Evolutionary conservation across 1,140 invertebrate species (phyloP).

Genomic region (Maconellicoccus hirsutus): DNA sequence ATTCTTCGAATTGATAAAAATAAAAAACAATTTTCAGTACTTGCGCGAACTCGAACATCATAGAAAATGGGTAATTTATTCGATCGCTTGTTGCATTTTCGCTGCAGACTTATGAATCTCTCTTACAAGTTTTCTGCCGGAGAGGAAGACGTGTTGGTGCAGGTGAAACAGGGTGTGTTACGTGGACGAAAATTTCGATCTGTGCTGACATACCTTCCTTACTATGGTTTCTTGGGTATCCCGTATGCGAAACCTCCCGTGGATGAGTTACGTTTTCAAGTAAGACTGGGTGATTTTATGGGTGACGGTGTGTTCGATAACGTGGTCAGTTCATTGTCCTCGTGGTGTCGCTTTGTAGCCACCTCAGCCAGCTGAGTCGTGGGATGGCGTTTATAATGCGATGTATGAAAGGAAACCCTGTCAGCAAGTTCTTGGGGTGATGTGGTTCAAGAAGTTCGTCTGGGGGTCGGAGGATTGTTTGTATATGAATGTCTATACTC

Average conservation of each 20-base stretch:
- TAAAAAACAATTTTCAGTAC: no score
- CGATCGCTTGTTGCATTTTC: background rate
- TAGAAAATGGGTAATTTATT: background rate
- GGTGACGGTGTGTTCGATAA: no score
- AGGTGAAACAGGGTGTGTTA: slow-evolving; percentile 23
- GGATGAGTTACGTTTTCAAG: slow-evolving; percentile 36
- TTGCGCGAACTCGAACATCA: no score
- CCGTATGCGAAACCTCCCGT: slow-evolving; percentile 40
- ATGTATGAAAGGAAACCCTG: background rate
- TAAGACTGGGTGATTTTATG: slow-evolving; percentile 25
- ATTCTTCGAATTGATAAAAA: no score
- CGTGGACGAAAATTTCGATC: slow-evolving; percentile 14
- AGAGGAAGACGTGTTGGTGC: slow-evolving; percentile 17
- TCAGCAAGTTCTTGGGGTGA: background rate
- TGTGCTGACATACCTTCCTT: slow-evolving; percentile 33
- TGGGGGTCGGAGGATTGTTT: slow-evolving; percentile 34
- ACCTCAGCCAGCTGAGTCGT: background rate
- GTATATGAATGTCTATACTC: slow-evolving; percentile 35
- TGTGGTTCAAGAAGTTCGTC: background rate
- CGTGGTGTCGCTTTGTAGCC: background rate
- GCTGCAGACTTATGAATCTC: background rate
- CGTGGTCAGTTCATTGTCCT: no score
- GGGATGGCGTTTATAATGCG: background rate
- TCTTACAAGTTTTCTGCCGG: background rate
- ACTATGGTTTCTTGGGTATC: slow-evolving; percentile 47